phyloP scores from a whole-genome alignment of 35 echinoderm and acorn worm species.

The Apostichopus californicus region DNA sequence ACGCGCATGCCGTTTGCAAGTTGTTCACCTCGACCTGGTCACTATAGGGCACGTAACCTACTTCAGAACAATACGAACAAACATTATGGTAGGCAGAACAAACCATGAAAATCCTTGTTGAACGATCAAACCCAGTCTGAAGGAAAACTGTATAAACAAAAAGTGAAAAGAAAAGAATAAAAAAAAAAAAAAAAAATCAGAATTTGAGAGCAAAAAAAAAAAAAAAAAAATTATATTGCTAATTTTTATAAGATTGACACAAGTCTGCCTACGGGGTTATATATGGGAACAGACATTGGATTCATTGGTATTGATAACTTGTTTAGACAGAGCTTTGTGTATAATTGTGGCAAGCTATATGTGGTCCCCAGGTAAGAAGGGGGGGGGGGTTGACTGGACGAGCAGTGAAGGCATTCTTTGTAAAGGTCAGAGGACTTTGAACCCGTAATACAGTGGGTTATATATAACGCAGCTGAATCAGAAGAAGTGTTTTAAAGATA shows the following conservation, averaged over 20 bases:
- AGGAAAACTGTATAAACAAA: too few relatives aligned
- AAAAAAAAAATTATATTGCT: not conserved
- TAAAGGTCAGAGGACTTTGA: too few relatives aligned
- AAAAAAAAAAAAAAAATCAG: too few relatives aligned
- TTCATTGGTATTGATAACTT: not conserved
- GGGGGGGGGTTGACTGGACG: too few relatives aligned
- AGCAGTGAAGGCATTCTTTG: too few relatives aligned
- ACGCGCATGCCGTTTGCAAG: not conserved
- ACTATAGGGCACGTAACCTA: not conserved
- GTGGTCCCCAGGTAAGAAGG: too few relatives aligned
- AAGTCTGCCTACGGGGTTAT: not conserved
- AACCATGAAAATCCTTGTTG: not conserved
- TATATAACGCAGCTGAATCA: too few relatives aligned
- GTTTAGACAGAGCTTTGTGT: too few relatives aligned
- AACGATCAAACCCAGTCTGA: not conserved
- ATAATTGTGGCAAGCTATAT: too few relatives aligned
- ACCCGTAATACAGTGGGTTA: too few relatives aligned
- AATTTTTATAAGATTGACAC: not conserved
- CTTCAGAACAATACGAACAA: not conserved
- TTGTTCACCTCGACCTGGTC: not conserved
- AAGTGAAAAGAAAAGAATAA: too few relatives aligned
- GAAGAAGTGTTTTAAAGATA: too few relatives aligned
- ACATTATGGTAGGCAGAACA: not conserved
- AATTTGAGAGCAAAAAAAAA: not conserved
- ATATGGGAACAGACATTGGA: not conserved